Conservation (phyloP, 2,888 invertebrate genomes). For the Erannis defoliaria region DNA sequence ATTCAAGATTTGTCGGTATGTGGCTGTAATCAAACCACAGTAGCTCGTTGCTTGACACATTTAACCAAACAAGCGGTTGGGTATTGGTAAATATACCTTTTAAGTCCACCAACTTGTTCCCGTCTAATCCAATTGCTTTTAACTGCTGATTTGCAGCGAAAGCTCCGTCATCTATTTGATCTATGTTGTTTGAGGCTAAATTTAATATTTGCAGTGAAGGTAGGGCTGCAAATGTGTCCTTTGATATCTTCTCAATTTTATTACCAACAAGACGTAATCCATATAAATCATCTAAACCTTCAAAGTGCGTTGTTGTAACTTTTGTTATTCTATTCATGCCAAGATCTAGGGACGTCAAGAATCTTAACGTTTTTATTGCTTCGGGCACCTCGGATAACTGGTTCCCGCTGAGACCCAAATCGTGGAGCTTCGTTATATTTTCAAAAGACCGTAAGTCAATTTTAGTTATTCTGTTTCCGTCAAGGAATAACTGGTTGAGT, state of each 20-base stretch:
- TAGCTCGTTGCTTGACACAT: slow-evolving; percentile 92
- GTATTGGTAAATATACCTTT: slow-evolving; percentile 92
- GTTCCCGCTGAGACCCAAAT: slow-evolving; percentile 92
- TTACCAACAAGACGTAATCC: slow-evolving; percentile 93
- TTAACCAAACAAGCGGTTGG: slow-evolving; percentile 92
- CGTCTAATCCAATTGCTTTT: slow-evolving; percentile 92
- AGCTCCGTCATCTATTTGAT: slow-evolving; percentile 92
- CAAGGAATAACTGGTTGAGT: slow-evolving; percentile 90
- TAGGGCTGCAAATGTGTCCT: slow-evolving; percentile 90
- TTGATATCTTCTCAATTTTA: slow-evolving; percentile 91
- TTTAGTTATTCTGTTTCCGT: slow-evolving; percentile 90
- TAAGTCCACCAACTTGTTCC: slow-evolving; percentile 92
- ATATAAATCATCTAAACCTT: slow-evolving; percentile 91
- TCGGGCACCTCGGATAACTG: slow-evolving; percentile 89
- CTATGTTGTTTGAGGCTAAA: slow-evolving; percentile 92
- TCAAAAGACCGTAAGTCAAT: slow-evolving; percentile 91
- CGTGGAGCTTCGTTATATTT: slow-evolving; percentile 92
- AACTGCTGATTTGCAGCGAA: slow-evolving; percentile 91
- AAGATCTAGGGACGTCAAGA: slow-evolving; percentile 92
- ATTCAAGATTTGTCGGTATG: slow-evolving; percentile 91
- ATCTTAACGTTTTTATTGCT: slow-evolving; percentile 89
- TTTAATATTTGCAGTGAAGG: slow-evolving; percentile 92
- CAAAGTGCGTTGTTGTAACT: slow-evolving; percentile 90
- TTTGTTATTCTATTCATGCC: slow-evolving; percentile 93
- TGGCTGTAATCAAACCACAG: slow-evolving; percentile 93